These are phyloP conservation scores for Ruditapes philippinarum DNA, from an alignment of 1,140 invertebrate species.

Conservation along the genomic window DNA sequence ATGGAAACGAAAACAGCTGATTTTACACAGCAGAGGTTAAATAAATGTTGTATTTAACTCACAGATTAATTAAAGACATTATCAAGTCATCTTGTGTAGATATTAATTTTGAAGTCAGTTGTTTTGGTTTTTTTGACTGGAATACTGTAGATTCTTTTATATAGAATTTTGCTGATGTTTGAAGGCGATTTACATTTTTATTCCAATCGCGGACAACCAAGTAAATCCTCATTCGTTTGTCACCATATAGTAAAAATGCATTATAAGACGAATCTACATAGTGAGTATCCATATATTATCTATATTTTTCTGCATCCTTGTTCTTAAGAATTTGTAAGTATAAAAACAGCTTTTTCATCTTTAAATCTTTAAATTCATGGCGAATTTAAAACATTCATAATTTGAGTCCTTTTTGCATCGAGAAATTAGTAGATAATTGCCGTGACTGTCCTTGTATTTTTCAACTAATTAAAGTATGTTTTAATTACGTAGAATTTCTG, in stretches of 20 bases:
- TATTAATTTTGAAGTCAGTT: not conserved
- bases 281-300: not conserved
- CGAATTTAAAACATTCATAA: conserved; percentile 13
- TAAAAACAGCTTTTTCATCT: not conserved
- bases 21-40: too few relatives aligned
- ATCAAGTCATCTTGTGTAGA: too few relatives aligned
- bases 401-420: conserved; percentile 8
- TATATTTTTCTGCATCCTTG: not conserved
- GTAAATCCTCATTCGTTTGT: not conserved
- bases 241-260: not conserved
- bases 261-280: not conserved
- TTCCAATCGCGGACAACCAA: not conserved
- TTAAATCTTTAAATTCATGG: too few relatives aligned
- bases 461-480: not conserved
- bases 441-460: not conserved
- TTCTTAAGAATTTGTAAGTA: too few relatives aligned
- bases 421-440: not conserved
- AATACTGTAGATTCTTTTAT: not conserved
- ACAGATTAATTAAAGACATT: too few relatives aligned
- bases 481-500: not conserved
- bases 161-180: not conserved
- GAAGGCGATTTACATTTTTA: not conserved
- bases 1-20: too few relatives aligned
- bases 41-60: too few relatives aligned
- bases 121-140: not conserved